Base-by-base conservation (phyloP, 2,888 invertebrate species). In the Scaptodrosophila latifasciaeformis region DNA sequence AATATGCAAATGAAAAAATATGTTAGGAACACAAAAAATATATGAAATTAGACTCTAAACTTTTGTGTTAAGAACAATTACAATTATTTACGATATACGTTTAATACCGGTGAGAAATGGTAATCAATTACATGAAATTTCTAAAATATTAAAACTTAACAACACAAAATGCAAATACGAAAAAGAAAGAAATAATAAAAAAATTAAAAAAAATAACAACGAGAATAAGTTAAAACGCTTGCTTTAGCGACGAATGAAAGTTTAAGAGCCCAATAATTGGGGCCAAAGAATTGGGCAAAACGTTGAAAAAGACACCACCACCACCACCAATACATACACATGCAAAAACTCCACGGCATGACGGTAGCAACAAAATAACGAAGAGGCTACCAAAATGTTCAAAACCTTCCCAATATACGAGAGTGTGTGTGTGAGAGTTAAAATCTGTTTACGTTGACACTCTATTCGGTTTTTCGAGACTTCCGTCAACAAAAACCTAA, bases 231-330 rank as follows among this genome's bases (percentile, higher is more conserved):
- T n/a, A n/a, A n/a, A n/a, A n/a, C n/a, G n/a, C n/a, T n/a, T n/a
- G n/a, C n/a, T n/a, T n/a, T n/a, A n/a, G n/a, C n/a, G 64, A 39
- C 63, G 74, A 72, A 72, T 76, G 77, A 72, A 72, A 72, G 72
- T 72, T 70, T 62, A 72, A 69, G 62, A 68, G 55, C 62, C 52
- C 49, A 57, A 63, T 61, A 63, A 77, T 72, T 74, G 70, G 68
- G 72, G 68, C 68, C 58, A 67, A 57, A 62, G 60, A 47, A 56
- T 52, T 45, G 51, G 52, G 42, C 47, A 51, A n/a, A 37, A 51
- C 54, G 45, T 54, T 44, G 54, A 53, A 48, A 54, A 42, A 61
- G 47, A 53, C n/a, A n/a, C n/a, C n/a, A n/a, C n/a, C n/a, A n/a
- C n/a, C n/a, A n/a, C n/a, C n/a, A n/a, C n/a, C n/a, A 64, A 68